Percentiles rank a stretch among this genome's conserved stretches.
Conservation (phyloP, 2,888 invertebrate species). For the Microctonus brassicae region DNA sequence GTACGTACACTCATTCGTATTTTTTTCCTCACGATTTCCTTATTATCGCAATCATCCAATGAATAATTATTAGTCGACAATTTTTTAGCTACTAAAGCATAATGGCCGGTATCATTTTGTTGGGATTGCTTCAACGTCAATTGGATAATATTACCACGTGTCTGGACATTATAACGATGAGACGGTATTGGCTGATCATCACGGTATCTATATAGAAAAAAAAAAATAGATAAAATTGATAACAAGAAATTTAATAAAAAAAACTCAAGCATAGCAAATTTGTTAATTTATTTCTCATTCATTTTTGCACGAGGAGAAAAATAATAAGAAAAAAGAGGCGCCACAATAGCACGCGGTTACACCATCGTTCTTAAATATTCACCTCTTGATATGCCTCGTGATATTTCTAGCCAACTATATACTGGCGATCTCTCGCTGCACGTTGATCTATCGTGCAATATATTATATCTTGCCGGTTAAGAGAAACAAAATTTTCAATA, state of each 20-base stretch:
- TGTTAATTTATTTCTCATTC: background rate
- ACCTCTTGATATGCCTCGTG: slow-evolving; percentile 33
- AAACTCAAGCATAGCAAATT: background rate
- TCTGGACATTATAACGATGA: slow-evolving; percentile 76
- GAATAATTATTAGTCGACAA: slow-evolving; percentile 68
- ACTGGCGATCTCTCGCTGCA: slow-evolving; percentile 33
- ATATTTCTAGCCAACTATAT: slow-evolving; percentile 47
- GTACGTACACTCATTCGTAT: slow-evolving; percentile 62
- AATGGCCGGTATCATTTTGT: slow-evolving; percentile 71
- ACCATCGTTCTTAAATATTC: slow-evolving; percentile 29
- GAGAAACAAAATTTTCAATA: slow-evolving; percentile 15
- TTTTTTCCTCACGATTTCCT: slow-evolving; percentile 45
- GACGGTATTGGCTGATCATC: slow-evolving; percentile 73
- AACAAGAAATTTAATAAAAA: background rate
- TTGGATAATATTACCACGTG: slow-evolving; percentile 77
- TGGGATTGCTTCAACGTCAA: slow-evolving; percentile 66
- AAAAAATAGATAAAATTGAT: slow-evolving; percentile 15
- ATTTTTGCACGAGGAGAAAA: slow-evolving; percentile 10
- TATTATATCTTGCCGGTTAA: slow-evolving; percentile 28
- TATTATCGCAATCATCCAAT: slow-evolving; percentile 60
- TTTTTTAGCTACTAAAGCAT: slow-evolving; percentile 80
- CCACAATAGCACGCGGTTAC: slow-evolving; percentile 36
- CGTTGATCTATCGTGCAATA: slow-evolving; percentile 39
- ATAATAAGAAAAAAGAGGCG: background rate
- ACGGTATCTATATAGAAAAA: slow-evolving; percentile 52